Evolutionary conservation across 2,113 vertebrate genomes (phyloP).

Genomic region (Alligator mississippiensis): DNA sequence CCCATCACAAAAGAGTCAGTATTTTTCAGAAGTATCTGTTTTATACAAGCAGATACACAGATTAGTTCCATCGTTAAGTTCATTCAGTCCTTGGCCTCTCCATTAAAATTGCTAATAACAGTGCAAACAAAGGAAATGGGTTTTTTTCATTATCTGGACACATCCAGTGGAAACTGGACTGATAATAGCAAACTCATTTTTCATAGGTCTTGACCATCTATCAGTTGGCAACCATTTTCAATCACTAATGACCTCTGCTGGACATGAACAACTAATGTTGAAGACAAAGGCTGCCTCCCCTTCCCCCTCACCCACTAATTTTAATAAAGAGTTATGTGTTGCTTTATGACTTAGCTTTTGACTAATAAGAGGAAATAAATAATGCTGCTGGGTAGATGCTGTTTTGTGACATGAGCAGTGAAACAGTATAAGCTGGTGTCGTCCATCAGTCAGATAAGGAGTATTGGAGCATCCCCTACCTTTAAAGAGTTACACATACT

Average conservation of each 20-base stretch:
- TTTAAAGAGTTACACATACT: neutral
- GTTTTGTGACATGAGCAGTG: neutral
- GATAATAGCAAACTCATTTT: conserved; percentile 22
- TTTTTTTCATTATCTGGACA: neutral
- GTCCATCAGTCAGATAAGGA: neutral
- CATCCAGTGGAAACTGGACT: neutral
- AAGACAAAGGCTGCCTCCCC: neutral
- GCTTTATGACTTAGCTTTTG: neutral
- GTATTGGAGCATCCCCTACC: neutral
- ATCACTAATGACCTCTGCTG: conserved; percentile 52
- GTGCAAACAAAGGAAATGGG: conserved; percentile 20
- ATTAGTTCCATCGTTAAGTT: neutral
- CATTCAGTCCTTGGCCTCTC: neutral
- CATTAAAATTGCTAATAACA: conserved; percentile 52
- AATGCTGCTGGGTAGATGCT: neutral
- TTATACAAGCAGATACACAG: neutral
- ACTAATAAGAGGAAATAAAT: neutral
- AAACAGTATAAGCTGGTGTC: neutral
- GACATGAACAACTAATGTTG: neutral
- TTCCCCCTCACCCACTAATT: neutral
- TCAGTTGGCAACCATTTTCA: conserved; percentile 66
- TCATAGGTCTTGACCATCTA: conserved; percentile 48
- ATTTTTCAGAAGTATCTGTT: conserved; percentile 6
- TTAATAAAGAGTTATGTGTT: neutral
- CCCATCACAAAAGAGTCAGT: neutral